Evolutionary conservation across 2,113 vertebrate genomes (phyloP).

Genomic region (Platysteira castanea): DNA sequence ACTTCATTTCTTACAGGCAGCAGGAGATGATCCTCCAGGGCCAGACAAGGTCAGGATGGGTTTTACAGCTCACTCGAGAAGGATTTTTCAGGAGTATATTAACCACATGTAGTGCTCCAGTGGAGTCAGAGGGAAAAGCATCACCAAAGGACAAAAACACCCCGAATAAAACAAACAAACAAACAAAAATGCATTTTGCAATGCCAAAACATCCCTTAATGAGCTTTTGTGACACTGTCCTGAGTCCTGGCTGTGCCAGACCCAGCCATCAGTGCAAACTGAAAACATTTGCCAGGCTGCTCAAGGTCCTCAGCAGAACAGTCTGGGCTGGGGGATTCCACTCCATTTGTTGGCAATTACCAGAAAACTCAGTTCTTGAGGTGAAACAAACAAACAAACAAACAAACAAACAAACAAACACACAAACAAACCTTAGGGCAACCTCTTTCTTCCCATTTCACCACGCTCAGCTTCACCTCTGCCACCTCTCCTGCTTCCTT

Average conservation of each 20-base stretch:
- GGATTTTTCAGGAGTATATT: background rate
- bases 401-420: background rate
- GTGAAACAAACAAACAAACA: background rate
- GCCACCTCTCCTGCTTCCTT: background rate
- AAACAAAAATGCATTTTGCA: background rate
- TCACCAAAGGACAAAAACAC: background rate
- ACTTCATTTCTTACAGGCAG: background rate
- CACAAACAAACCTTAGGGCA: background rate
- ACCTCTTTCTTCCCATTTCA: accelerated
- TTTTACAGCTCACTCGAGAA: background rate
- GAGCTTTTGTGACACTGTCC: background rate
- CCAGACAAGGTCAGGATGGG: background rate
- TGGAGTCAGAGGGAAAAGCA: background rate
- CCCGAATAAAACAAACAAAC: background rate
- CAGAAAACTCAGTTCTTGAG: background rate
- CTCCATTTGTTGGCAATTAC: background rate
- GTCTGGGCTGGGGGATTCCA: background rate
- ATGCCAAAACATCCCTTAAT: background rate
- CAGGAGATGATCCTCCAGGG: accelerated
- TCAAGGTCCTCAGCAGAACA: too few relatives aligned
- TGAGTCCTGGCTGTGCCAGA: background rate
- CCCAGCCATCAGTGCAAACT: background rate
- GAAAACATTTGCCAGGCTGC: background rate
- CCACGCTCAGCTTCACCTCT: accelerated
- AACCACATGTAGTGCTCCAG: background rate